phyloP scores from a whole-genome alignment of 1,140 invertebrate species.

The Asobara japonica region DNA sequence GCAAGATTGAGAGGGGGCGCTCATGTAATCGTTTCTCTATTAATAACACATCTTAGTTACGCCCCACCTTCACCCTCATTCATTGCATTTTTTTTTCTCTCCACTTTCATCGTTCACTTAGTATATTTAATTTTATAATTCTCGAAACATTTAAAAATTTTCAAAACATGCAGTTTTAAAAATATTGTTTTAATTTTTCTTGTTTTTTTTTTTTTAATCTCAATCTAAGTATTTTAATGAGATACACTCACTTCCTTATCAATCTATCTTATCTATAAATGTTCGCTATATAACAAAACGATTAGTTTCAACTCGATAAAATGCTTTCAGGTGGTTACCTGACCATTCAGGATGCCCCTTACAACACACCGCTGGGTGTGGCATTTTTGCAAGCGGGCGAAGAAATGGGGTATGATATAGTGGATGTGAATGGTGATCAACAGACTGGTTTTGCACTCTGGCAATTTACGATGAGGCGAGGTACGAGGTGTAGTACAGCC shows the following conservation, averaged over 20 bases:
- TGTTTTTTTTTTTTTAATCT: too few species aligned
- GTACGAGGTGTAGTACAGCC: constrained; percentile 78
- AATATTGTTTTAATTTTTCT: too few species aligned
- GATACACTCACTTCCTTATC: too few species aligned
- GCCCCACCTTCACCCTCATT: too few species aligned
- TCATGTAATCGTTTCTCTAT: too few species aligned
- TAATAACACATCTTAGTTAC: too few species aligned
- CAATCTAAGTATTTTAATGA: too few species aligned
- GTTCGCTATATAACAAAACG: not conserved
- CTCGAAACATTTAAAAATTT: not conserved
- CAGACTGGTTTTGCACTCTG: constrained; percentile 85
- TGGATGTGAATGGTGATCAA: constrained; percentile 80
- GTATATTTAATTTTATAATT: not conserved
- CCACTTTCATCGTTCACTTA: too few species aligned
- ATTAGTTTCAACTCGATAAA: not conserved
- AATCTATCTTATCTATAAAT: not conserved
- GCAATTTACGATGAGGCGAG: constrained; percentile 84
- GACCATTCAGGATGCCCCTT: constrained; percentile 83
- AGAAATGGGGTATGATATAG: constrained; percentile 89
- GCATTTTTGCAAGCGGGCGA: constrained; percentile 87
- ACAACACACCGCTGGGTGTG: constrained; percentile 81
- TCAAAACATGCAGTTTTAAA: too few species aligned
- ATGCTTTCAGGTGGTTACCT: constrained; percentile 77
- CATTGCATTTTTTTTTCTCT: too few species aligned
- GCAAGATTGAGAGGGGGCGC: too few species aligned